Evolutionary conservation across 2,888 invertebrate genomes (phyloP).

Genomic region (Ommatoiulus sabulosus): DNA sequence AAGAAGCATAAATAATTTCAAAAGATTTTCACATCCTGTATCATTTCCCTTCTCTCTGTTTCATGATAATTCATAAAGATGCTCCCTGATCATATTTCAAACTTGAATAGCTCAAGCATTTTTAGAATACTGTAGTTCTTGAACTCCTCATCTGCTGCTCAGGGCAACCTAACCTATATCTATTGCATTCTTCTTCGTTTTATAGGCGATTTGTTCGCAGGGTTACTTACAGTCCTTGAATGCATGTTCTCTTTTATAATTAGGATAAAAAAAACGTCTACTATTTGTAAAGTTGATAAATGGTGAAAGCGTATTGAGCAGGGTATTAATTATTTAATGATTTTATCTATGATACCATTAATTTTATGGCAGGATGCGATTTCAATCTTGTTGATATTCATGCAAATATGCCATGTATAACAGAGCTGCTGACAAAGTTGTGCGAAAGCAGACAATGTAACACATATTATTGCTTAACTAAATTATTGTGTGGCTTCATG

Average conservation of each 20-base stretch:
- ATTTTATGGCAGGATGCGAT: conserved; percentile 1
- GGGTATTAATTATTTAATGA: conserved; percentile 18
- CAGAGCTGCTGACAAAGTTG: neutral
- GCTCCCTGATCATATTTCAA: neutral
- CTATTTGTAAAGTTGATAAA: conserved; percentile 31
- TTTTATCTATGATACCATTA: conserved; percentile 22
- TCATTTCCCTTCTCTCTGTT: neutral
- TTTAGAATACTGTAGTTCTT: conserved; percentile 22
- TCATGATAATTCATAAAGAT: neutral
- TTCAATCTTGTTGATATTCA: neutral
- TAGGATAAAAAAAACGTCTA: conserved; percentile 26
- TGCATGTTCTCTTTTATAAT: conserved; percentile 38
- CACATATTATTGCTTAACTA: neutral
- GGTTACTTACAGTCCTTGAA: conserved; percentile 28
- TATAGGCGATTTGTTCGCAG: conserved; percentile 23
- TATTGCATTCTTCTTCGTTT: conserved; percentile 35
- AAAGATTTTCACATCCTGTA: neutral
- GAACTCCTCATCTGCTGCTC: conserved; percentile 25
- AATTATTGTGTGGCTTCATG: neutral
- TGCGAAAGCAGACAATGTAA: neutral
- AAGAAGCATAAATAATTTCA: neutral
- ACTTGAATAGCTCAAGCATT: conserved; percentile 35
- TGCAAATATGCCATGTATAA: neutral
- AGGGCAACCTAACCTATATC: conserved; percentile 28
- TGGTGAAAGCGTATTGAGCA: conserved; percentile 39